These are phyloP conservation scores for Neotoxoptera formosana DNA, from an alignment of 1,140 invertebrate species.

Conservation along the genomic window DNA sequence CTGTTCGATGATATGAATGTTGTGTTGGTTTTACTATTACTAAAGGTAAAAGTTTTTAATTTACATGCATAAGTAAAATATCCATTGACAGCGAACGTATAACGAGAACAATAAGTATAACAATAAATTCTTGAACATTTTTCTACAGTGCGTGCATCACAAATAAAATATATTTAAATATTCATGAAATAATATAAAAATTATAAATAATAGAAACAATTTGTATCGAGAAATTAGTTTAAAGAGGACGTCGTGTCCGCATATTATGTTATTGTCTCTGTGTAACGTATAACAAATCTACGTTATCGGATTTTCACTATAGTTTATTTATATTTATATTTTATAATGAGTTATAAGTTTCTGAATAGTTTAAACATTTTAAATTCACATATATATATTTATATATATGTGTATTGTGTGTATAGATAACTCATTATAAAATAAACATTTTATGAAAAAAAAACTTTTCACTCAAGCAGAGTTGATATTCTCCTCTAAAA, in stretches of 20 bases:
- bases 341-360: background rate
- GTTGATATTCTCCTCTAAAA: too few relatives aligned
- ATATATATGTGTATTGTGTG: too few relatives aligned
- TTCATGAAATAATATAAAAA: background rate
- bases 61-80: constrained; percentile 19
- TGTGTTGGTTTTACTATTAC: background rate
- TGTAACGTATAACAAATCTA: background rate
- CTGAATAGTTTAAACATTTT: background rate
- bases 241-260: too few relatives aligned
- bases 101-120: background rate
- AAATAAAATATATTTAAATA: background rate
- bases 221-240: background rate
- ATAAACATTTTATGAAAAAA: background rate
- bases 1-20: constrained; percentile 29
- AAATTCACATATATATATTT: background rate
- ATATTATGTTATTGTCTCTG: too few relatives aligned
- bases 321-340: background rate
- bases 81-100: background rate
- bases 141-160: background rate
- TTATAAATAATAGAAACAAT: background rate
- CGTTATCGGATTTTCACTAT: background rate
- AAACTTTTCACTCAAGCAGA: too few relatives aligned
- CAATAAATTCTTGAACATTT: background rate
- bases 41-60: constrained; percentile 43
- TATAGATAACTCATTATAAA: background rate